Evolutionary conservation across 2,888 invertebrate species (phyloP).

Genomic region (Lucinisca nassula): DNA sequence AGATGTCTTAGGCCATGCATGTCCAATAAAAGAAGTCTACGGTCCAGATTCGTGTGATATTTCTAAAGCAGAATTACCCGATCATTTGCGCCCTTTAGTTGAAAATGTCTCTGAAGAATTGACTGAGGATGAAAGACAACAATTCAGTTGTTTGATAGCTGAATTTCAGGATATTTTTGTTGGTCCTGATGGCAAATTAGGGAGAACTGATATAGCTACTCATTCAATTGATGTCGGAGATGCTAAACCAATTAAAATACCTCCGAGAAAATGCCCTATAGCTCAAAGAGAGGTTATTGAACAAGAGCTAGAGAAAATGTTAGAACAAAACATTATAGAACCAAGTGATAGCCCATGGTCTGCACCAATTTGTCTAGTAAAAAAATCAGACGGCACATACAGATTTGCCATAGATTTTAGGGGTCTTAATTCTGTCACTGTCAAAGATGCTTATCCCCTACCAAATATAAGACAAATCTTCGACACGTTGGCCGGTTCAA

Average conservation of each 20-base stretch:
- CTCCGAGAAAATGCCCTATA: conserved; percentile 27
- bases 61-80: neutral
- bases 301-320: conserved; percentile 42
- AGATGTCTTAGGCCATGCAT: neutral
- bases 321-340: conserved; percentile 31
- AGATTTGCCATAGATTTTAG: conserved; percentile 23
- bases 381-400: conserved; percentile 7
- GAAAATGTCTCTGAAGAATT: conserved; percentile 8
- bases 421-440: conserved; percentile 13
- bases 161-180: conserved; percentile 41
- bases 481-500: neutral
- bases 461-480: conserved; percentile 3
- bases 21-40: neutral
- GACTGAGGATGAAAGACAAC: neutral
- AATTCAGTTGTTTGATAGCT: neutral
- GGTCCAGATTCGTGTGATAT: neutral
- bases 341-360: conserved; percentile 45
- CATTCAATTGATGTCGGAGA: conserved; percentile 33
- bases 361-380: conserved; percentile 22
- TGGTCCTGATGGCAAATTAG: conserved; percentile 30
- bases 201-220: conserved; percentile 9
- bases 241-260: conserved; percentile 39
- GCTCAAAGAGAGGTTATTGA: conserved; percentile 29
- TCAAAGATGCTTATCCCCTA: conserved; percentile 15
- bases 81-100: conserved; percentile 5